Conservation (phyloP, 2,113 vertebrate species). For the Corynorhinus townsendii region DNA sequence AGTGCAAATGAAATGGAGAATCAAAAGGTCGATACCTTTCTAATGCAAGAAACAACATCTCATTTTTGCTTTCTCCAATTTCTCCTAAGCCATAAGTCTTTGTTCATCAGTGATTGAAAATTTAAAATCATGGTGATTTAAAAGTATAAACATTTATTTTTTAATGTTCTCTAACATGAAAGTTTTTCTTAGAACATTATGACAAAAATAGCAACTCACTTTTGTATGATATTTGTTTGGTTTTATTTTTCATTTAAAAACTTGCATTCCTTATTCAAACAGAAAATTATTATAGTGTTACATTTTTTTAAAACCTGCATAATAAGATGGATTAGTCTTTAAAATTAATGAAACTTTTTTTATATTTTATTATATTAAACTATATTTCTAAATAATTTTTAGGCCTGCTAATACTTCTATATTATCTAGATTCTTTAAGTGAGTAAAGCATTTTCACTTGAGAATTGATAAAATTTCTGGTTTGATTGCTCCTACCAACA, state of each 20-base stretch:
- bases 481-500: neutral
- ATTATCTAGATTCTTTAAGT: neutral
- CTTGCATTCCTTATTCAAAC: neutral
- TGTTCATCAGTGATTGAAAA: slow-evolving; percentile 36
- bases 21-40: slow-evolving; percentile 37
- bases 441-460: neutral
- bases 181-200: neutral
- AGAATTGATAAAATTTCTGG: neutral
- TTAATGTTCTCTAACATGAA: neutral
- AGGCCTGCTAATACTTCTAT: neutral
- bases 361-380: neutral
- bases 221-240: neutral
- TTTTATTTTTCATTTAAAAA: neutral
- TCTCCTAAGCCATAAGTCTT: slow-evolving; percentile 17
- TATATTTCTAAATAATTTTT: neutral
- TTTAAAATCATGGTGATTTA: neutral
- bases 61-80: slow-evolving; percentile 34
- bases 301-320: neutral
- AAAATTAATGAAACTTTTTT: neutral
- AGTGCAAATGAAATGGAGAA: slow-evolving; percentile 38
- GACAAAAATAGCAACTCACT: neutral
- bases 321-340: neutral
- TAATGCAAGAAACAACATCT: slow-evolving; percentile 41
- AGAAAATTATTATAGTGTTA: neutral
- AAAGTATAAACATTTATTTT: neutral